Conservation (phyloP, 1,140 invertebrate genomes). For the Trissolcus basalis region DNA sequence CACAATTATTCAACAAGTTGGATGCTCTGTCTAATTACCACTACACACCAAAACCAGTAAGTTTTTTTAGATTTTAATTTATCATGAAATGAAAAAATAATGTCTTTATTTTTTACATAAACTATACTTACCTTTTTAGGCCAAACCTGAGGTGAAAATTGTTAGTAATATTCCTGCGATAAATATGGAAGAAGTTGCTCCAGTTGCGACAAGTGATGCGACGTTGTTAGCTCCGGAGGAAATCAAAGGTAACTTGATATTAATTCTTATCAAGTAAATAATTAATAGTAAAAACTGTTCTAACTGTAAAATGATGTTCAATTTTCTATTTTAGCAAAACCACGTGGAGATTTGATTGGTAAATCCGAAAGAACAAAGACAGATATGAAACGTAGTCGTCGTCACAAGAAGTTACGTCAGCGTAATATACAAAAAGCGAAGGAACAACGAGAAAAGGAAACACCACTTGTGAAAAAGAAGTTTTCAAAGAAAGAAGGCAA, state of each 20-base stretch:
- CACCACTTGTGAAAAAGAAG: slow-evolving; percentile 53
- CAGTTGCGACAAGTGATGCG: slow-evolving; percentile 88
- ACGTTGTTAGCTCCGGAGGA: slow-evolving; percentile 95
- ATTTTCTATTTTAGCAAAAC: slow-evolving; percentile 78
- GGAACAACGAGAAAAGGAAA: slow-evolving; percentile 77
- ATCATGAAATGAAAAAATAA: no score
- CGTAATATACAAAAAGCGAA: slow-evolving; percentile 75
- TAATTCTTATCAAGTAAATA: slow-evolving; percentile 14
- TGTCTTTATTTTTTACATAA: no score
- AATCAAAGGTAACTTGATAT: slow-evolving; percentile 80
- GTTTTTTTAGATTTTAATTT: slow-evolving; percentile 18
- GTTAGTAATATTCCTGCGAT: slow-evolving; percentile 94
- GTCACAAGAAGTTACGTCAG: slow-evolving; percentile 91
- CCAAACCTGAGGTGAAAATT: slow-evolving; percentile 91
- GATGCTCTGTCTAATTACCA: slow-evolving; percentile 96
- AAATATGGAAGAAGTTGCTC: slow-evolving; percentile 96
- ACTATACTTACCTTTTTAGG: slow-evolving; percentile 75
- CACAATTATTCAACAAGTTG: slow-evolving; percentile 88
- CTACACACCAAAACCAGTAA: slow-evolving; percentile 91
- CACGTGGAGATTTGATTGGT: slow-evolving; percentile 86
- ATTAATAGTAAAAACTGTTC: no score
- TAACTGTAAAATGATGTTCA: background rate
- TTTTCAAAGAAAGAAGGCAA: slow-evolving; percentile 63
- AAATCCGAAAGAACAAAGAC: slow-evolving; percentile 88
- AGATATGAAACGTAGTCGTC: slow-evolving; percentile 91